A percentile compares a stretch with the other conserved stretches of the same genome.
These are phyloP conservation scores for Nudaria mundana DNA, from an alignment of 2,888 invertebrate species.

Conservation along the genomic window DNA sequence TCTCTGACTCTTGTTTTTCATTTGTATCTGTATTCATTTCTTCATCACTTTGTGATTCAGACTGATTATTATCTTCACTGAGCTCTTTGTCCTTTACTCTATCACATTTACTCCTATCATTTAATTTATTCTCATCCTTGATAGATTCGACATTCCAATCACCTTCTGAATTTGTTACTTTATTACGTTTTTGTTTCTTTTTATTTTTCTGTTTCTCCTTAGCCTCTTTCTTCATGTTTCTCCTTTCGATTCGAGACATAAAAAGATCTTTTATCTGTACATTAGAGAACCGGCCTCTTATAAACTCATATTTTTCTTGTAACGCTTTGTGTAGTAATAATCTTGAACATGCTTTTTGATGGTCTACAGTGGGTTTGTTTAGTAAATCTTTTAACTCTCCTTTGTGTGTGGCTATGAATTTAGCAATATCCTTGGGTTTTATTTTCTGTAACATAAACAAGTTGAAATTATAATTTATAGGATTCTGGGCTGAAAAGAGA, in stretches of 20 bases:
- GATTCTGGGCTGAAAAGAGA: too few relatives aligned
- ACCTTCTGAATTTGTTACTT: slow-evolving; percentile 48
- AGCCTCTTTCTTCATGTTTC: slow-evolving; percentile 64
- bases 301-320: slow-evolving; percentile 61
- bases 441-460: slow-evolving; percentile 59
- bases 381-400: slow-evolving; percentile 57
- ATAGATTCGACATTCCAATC: slow-evolving; percentile 59
- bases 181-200: slow-evolving; percentile 42
- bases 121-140: slow-evolving; percentile 18
- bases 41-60: slow-evolving; percentile 1
- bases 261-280: slow-evolving; percentile 66
- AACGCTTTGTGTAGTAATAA: slow-evolving; percentile 63
- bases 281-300: slow-evolving; percentile 58
- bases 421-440: slow-evolving; percentile 65
- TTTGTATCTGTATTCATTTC: background rate
- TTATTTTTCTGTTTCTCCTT: slow-evolving; percentile 59
- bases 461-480: background rate
- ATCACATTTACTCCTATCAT: slow-evolving; percentile 10
- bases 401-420: slow-evolving; percentile 64
- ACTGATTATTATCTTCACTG: slow-evolving; percentile 6
- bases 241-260: slow-evolving; percentile 68
- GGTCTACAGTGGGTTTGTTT: slow-evolving; percentile 60
- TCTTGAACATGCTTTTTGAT: slow-evolving; percentile 66
- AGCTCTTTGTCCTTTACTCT: slow-evolving; percentile 9
- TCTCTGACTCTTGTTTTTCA: slow-evolving; percentile 5